phyloP scores from a whole-genome alignment of 1,140 invertebrate species.

The Drosophila ironensis region DNA sequence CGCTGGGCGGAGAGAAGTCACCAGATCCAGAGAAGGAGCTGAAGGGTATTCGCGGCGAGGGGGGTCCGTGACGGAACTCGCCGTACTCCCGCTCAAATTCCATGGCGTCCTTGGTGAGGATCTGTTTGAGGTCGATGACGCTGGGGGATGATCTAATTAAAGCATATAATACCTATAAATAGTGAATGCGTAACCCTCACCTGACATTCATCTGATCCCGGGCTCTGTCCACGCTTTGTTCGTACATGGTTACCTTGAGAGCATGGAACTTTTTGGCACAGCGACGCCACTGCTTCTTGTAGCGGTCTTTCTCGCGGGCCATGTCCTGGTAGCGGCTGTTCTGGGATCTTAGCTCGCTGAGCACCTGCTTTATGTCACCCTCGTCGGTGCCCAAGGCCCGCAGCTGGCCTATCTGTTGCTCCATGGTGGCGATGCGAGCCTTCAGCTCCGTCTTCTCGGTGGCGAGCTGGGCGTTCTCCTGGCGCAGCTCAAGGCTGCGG shows the following conservation, averaged over 20 bases:
- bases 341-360: conserved; percentile 50
- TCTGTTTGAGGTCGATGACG: conserved; percentile 29
- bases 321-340: conserved; percentile 39
- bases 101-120: conserved; percentile 43
- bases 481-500: conserved; percentile 34
- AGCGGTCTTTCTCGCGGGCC: conserved; percentile 51
- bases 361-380: conserved; percentile 31
- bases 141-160: not conserved
- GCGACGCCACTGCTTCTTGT: conserved; percentile 58
- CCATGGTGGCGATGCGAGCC: conserved; percentile 46
- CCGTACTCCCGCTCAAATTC: conserved; percentile 58
- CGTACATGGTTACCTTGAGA: conserved; percentile 47
- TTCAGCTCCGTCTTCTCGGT: conserved; percentile 41
- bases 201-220: not conserved
- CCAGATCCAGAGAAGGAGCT: not conserved
- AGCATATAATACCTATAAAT: no score
- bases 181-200: not conserved
- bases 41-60: not conserved
- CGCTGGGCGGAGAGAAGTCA: conserved; percentile 11
- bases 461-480: conserved; percentile 44
- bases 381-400: not conserved
- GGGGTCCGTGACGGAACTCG: not conserved
- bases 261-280: conserved; percentile 37
- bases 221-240: conserved; percentile 14
- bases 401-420: conserved; percentile 35